Percentiles rank a stretch among this genome's conserved stretches.
Conservation (phyloP, 2,888 invertebrate species). For the Ptychoptera albimana region DNA sequence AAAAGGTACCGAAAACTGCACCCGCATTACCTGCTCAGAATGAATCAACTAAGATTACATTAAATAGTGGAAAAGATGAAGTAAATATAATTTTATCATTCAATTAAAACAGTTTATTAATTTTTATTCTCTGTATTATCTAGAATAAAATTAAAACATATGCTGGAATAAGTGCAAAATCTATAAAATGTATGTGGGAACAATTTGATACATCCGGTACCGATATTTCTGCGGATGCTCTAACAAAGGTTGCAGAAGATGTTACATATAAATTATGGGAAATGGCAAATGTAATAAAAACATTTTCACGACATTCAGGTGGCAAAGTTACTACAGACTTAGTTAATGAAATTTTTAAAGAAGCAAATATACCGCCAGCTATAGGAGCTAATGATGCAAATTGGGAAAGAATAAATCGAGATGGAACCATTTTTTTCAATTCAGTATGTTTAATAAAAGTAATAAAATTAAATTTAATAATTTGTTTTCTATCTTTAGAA, state of each 20-base stretch:
- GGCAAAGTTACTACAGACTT: slow-evolving; percentile 25
- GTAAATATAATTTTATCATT: too few species aligned
- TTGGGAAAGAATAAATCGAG: slow-evolving; percentile 27
- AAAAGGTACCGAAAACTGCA: too few species aligned
- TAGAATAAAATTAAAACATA: slow-evolving; percentile 22
- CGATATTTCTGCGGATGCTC: slow-evolving; percentile 24
- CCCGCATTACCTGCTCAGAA: too few species aligned
- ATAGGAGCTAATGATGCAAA: slow-evolving; percentile 26
- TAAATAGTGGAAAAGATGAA: too few species aligned
- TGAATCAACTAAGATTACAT: too few species aligned
- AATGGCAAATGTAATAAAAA: slow-evolving; percentile 28
- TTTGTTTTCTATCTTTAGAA: slow-evolving; percentile 14
- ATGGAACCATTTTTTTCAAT: slow-evolving; percentile 24
- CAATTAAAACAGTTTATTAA: too few species aligned
- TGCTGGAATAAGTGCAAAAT: slow-evolving; percentile 24
- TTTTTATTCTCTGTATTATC: too few species aligned
- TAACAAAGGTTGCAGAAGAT: slow-evolving; percentile 26
- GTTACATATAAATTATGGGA: slow-evolving; percentile 30
- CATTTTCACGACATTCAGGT: slow-evolving; percentile 27
- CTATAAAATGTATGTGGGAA: slow-evolving; percentile 29
- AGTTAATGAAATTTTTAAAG: slow-evolving; percentile 28
- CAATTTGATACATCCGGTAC: slow-evolving; percentile 28
- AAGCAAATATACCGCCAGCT: slow-evolving; percentile 26
- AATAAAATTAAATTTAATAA: background rate
- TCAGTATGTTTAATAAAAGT: slow-evolving; percentile 12